Conservation (phyloP, 2,888 invertebrate species). For the Arge pagana region DNA sequence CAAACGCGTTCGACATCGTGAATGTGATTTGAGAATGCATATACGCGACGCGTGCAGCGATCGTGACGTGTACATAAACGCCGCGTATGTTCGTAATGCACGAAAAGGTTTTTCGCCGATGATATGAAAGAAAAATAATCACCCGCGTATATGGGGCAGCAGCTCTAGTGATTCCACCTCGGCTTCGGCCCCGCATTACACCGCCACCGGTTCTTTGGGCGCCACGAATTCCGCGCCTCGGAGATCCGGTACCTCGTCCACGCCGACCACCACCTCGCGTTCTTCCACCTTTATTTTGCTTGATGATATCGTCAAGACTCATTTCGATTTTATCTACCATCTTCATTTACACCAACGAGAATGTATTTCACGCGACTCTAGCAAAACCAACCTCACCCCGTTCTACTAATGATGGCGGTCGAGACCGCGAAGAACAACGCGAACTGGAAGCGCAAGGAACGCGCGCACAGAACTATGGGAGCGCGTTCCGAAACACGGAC, state of each 20-base stretch:
- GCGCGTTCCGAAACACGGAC: constrained; percentile 9
- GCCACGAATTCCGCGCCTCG: constrained; percentile 59
- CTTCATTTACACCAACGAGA: constrained; percentile 54
- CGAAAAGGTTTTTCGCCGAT: too few relatives aligned
- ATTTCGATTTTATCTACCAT: constrained; percentile 96
- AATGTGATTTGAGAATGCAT: too few relatives aligned
- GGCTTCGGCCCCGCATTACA: constrained; percentile 73
- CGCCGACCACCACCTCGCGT: constrained; percentile 64
- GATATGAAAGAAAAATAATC: constrained; percentile 51
- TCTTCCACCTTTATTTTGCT: constrained; percentile 75
- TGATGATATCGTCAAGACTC: constrained; percentile 97
- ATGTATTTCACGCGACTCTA: constrained; percentile 23
- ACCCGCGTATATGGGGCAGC: constrained; percentile 70
- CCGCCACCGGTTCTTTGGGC: constrained; percentile 59
- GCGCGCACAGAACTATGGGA: constrained; percentile 1
- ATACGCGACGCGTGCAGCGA: too few relatives aligned
- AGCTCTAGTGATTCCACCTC: constrained; percentile 71
- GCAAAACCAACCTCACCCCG: constrained; percentile 31
- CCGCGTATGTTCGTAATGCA: too few relatives aligned
- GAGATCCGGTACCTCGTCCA: constrained; percentile 58
- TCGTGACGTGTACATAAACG: too few relatives aligned
- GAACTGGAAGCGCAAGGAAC: too few relatives aligned
- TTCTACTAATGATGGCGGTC: constrained; percentile 27
- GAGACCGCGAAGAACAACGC: constrained; percentile 13
- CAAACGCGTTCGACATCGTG: too few relatives aligned